A percentile compares a stretch with the other conserved stretches of the same genome.
Conservation (phyloP, 2,113 vertebrate genomes). For the Oreocharis arfaki region DNA sequence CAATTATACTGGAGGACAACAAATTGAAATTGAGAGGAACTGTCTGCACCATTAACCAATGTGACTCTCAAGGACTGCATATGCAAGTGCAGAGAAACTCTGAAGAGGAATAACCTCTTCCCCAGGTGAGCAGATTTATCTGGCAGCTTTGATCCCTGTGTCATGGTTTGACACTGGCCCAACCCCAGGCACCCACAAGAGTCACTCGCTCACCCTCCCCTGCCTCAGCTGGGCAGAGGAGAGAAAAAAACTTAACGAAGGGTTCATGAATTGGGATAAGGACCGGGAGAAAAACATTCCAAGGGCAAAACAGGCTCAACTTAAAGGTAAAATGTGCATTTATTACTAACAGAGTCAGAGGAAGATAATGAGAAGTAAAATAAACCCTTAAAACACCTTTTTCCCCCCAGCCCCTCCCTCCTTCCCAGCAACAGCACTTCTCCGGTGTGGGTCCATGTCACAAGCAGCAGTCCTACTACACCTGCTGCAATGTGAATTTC, state of each 20-base stretch:
- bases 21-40: slow-evolving; percentile 21
- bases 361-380: background rate
- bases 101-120: background rate
- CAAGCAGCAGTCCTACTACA: background rate
- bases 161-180: background rate
- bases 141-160: background rate
- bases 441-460: background rate
- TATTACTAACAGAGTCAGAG: background rate
- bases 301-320: background rate
- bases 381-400: background rate
- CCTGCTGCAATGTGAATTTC: background rate
- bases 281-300: background rate
- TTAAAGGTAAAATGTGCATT: background rate
- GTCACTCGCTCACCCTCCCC: background rate
- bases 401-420: background rate
- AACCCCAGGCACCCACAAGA: background rate
- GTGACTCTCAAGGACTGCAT: background rate
- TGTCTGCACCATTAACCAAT: background rate
- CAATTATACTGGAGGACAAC: background rate
- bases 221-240: background rate
- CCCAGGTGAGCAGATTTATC: background rate
- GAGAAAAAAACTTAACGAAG: background rate
- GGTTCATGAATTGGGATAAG: background rate
- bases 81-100: background rate
- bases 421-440: background rate